These are phyloP conservation scores for Lapara coniferarum DNA, from an alignment of 2,888 invertebrate species.

Conservation along the genomic window DNA sequence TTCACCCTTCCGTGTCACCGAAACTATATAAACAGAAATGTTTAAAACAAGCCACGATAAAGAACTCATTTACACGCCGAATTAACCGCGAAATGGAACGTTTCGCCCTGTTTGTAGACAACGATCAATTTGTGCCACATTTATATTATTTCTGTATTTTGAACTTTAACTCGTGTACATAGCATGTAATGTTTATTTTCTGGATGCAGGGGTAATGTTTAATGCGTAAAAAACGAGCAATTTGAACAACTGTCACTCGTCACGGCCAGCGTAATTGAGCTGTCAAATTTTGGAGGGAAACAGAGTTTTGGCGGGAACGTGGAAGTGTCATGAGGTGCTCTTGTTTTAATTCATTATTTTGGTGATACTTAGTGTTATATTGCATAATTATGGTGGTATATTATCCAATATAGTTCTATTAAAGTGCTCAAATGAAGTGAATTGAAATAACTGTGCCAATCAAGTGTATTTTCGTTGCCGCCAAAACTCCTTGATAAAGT, in stretches of 20 bases:
- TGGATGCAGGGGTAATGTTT: constrained; percentile 31
- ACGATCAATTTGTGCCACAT: constrained; percentile 31
- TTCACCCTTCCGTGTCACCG: constrained; percentile 67
- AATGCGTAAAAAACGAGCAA: constrained; percentile 63
- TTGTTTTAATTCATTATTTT: no score
- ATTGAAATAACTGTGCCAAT: no score
- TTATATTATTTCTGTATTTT: constrained; percentile 35
- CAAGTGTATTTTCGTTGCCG: no score
- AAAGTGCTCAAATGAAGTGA: no score
- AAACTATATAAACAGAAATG: constrained; percentile 70
- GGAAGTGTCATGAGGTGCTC: no score
- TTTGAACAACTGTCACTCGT: constrained; percentile 80
- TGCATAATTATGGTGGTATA: no score
- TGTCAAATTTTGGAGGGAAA: constrained; percentile 76
- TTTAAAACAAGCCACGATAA: constrained; percentile 75
- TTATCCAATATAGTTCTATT: no score
- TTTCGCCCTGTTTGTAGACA: constrained; percentile 50
- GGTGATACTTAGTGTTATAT: no score
- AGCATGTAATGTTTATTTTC: constrained; percentile 14
- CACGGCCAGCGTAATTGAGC: constrained; percentile 70
- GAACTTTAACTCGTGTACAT: constrained; percentile 35
- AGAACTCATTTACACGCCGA: constrained; percentile 81
- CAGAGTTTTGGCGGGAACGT: no score
- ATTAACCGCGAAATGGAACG: constrained; percentile 78
- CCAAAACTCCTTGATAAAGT: no score